Evolutionary conservation across 2,888 invertebrate species (phyloP).

Genomic region (Dasypogon diadema): DNA sequence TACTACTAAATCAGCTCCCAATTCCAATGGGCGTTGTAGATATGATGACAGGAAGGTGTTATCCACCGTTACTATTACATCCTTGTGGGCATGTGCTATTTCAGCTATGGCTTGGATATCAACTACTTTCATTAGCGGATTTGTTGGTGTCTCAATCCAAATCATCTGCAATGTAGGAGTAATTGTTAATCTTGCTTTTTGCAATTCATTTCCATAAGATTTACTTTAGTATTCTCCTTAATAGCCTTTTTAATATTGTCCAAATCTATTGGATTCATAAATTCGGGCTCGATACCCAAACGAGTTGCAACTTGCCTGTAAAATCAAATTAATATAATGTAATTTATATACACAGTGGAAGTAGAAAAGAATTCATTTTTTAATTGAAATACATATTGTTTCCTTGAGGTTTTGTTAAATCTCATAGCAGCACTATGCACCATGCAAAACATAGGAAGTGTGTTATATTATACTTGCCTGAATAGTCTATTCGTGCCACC

Average conservation of each 20-base stretch:
- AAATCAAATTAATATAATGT: too few relatives aligned
- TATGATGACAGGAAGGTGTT: slow-evolving; percentile 95
- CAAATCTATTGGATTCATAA: slow-evolving; percentile 81
- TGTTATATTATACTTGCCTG: too few relatives aligned
- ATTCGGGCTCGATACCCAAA: slow-evolving; percentile 80
- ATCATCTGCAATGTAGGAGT: slow-evolving; percentile 77
- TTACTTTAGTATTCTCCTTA: slow-evolving; percentile 86
- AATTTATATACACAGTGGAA: too few relatives aligned
- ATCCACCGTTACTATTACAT: slow-evolving; percentile 83
- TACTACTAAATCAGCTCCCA: slow-evolving; percentile 91
- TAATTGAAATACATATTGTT: too few relatives aligned
- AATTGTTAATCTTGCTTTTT: too few relatives aligned
- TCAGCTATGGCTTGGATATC: slow-evolving; percentile 83
- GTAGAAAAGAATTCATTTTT: too few relatives aligned
- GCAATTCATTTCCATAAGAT: too few relatives aligned
- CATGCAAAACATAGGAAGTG: too few relatives aligned
- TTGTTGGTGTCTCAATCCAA: slow-evolving; percentile 98
- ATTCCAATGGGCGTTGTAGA: slow-evolving; percentile 88
- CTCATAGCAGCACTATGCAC: too few relatives aligned
- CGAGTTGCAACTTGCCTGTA: slow-evolving; percentile 75
- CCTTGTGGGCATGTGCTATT: slow-evolving; percentile 71
- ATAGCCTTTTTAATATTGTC: slow-evolving; percentile 77
- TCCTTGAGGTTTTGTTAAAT: too few relatives aligned
- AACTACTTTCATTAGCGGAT: slow-evolving; percentile 90
- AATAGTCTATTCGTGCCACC: slow-evolving; percentile 90